phyloP scores from a whole-genome alignment of 2,797 vertebrate genomes.

The Percopsis omiscomaycus region DNA sequence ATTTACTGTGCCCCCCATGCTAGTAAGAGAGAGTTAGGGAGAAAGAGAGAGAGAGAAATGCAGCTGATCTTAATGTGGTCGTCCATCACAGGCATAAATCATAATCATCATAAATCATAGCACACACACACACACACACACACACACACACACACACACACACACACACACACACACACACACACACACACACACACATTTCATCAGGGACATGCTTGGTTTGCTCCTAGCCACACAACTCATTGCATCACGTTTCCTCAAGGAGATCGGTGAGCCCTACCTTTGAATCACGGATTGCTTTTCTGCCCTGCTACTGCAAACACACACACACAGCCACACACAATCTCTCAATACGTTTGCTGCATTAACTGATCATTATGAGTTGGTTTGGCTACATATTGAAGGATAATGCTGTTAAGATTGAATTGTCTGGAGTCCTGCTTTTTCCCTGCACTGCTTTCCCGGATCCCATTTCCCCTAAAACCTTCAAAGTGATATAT shows the following conservation, averaged over 20 bases:
- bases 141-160: conserved; percentile 4
- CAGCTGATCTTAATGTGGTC: conserved; percentile 49
- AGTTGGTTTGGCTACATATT: too few relatives aligned
- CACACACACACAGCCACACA: not conserved
- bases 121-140: conserved; percentile 26
- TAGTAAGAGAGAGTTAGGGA: not conserved
- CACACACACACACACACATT: conserved; percentile 28
- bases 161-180: conserved; percentile 39
- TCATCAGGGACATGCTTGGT: conserved; percentile 35
- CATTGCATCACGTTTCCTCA: conserved; percentile 40
- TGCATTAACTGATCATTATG: conserved; percentile 8
- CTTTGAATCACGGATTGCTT: conserved; percentile 22
- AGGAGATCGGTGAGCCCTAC: conserved; percentile 43
- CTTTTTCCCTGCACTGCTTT: too few relatives aligned
- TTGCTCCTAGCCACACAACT: conserved; percentile 24
- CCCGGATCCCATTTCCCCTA: too few relatives aligned
- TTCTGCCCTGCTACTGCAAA: conserved; percentile 19
- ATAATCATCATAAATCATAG: conserved; percentile 61
- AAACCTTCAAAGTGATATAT: too few relatives aligned
- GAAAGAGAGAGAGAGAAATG: not conserved
- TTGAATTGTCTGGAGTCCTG: too few relatives aligned
- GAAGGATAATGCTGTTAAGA: too few relatives aligned
- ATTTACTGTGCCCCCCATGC: conserved; percentile 21
- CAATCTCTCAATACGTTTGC: conserved; percentile 22
- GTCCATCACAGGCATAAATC: conserved; percentile 66